Evolutionary conservation across 2,888 invertebrate species (phyloP).

Genomic region (Lasioglossum villosulum): DNA sequence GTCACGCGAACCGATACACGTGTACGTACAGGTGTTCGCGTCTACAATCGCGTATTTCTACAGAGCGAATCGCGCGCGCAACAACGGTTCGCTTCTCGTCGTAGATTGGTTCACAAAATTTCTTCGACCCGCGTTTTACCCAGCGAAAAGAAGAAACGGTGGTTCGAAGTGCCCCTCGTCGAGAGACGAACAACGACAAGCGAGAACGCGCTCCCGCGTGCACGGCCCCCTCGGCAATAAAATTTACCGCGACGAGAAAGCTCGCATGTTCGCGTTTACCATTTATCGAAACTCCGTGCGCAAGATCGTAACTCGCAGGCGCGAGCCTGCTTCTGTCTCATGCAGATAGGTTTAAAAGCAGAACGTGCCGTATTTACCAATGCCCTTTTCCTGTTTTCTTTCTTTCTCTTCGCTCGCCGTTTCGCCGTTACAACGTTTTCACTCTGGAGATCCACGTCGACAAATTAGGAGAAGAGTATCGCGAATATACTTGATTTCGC

Average conservation of each 20-base stretch:
- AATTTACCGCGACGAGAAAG: conserved; percentile 82
- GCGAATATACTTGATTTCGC: neutral
- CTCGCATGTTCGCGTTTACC: conserved; percentile 84
- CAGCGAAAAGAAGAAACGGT: conserved; percentile 37
- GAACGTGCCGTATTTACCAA: conserved; percentile 84
- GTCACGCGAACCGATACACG: neutral
- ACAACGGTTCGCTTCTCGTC: conserved; percentile 53
- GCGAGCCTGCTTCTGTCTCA: conserved; percentile 82
- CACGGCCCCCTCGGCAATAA: conserved; percentile 78
- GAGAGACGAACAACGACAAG: neutral
- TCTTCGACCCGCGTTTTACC: conserved; percentile 8
- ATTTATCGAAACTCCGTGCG: conserved; percentile 83
- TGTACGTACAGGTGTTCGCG: neutral
- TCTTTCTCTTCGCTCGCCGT: neutral
- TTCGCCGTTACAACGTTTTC: neutral
- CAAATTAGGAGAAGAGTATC: neutral
- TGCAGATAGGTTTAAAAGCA: conserved; percentile 84
- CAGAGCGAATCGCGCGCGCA: neutral
- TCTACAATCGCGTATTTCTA: neutral
- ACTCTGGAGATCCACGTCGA: neutral
- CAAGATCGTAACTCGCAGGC: conserved; percentile 83
- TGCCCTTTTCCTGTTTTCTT: conserved; percentile 67
- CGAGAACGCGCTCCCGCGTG: conserved; percentile 29
- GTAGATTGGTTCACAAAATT: conserved; percentile 58
- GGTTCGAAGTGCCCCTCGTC: neutral